Conservation (phyloP, 2,888 invertebrate genomes). For the Xanthorhoe designata region DNA sequence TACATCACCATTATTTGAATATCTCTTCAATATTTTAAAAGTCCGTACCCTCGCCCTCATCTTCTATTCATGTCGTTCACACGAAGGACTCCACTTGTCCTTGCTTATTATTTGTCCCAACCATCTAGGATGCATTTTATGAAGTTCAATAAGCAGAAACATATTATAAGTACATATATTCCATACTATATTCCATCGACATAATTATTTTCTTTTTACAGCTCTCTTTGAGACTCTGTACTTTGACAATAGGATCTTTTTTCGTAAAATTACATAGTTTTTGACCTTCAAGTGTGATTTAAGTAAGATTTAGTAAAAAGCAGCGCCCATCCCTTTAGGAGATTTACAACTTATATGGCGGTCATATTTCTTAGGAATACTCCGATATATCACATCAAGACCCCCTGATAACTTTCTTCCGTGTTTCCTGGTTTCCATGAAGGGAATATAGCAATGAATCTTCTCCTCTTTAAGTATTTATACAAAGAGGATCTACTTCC, state of each 20-base stretch:
- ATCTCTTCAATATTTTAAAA: constrained; percentile 21
- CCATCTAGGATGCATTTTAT: constrained; percentile 17
- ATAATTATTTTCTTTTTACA: neutral
- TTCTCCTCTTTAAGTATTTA: constrained; percentile 32
- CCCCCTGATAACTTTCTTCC: constrained; percentile 71
- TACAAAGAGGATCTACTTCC: constrained; percentile 21
- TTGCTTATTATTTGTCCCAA: constrained; percentile 19
- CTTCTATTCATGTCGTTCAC: constrained; percentile 22
- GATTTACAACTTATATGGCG: constrained; percentile 62
- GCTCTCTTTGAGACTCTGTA: neutral
- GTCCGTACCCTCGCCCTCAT: constrained; percentile 14
- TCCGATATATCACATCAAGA: constrained; percentile 74
- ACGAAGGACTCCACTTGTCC: constrained; percentile 19
- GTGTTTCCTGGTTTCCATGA: constrained; percentile 47
- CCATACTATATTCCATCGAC: too few species aligned
- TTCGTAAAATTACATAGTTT: constrained; percentile 13
- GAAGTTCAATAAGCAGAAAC: constrained; percentile 11
- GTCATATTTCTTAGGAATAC: constrained; percentile 72
- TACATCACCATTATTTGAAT: constrained; percentile 14
- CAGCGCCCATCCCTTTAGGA: constrained; percentile 48
- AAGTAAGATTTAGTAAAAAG: constrained; percentile 8
- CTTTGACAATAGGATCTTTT: neutral
- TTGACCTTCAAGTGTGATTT: constrained; percentile 13
- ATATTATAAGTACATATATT: too few species aligned
- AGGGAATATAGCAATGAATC: constrained; percentile 34